Conservation (phyloP, 2,797 vertebrate genomes). For the Poecilia picta region DNA sequence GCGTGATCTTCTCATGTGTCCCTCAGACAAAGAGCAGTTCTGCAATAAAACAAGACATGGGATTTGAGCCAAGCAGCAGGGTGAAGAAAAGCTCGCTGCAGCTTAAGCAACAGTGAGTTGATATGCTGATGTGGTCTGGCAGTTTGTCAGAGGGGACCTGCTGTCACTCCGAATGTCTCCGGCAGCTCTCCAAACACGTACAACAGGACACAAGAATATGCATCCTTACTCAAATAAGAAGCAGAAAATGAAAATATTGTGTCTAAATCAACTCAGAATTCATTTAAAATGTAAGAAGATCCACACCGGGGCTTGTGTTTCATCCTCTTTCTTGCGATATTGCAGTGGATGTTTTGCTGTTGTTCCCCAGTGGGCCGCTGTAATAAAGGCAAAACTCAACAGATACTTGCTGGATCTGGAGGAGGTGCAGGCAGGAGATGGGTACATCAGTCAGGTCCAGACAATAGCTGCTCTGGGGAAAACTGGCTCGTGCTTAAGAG, state of each 20-base stretch:
- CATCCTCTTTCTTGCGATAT: constrained; percentile 30
- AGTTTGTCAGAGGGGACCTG: constrained; percentile 44
- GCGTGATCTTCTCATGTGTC: not conserved
- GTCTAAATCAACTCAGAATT: constrained; percentile 11
- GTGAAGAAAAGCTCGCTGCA: constrained; percentile 15
- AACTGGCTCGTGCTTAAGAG: constrained; percentile 36
- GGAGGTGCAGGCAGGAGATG: constrained; percentile 50
- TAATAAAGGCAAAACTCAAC: constrained; percentile 3
- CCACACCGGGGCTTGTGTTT: constrained; percentile 31
- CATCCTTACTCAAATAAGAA: constrained; percentile 1
- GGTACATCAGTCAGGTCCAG: constrained; percentile 54
- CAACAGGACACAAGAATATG: constrained; percentile 13
- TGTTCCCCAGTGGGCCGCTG: not conserved
- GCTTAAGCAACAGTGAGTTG: constrained; percentile 27
- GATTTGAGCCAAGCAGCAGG: constrained; percentile 17
- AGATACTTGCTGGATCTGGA: constrained; percentile 12
- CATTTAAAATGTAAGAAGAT: constrained; percentile 11
- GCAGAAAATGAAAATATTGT: not conserved
- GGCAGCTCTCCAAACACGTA: constrained; percentile 26
- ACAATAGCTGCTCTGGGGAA: constrained; percentile 47
- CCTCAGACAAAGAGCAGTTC: constrained; percentile 6
- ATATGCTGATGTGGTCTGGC: constrained; percentile 55
- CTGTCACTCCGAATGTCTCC: constrained; percentile 53
- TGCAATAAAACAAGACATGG: constrained; percentile 6
- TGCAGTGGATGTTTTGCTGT: constrained; percentile 24